These are phyloP conservation scores for Phrynocephalus vlangalii DNA, from an alignment of 2,797 vertebrate genomes.

Conservation along the genomic window DNA sequence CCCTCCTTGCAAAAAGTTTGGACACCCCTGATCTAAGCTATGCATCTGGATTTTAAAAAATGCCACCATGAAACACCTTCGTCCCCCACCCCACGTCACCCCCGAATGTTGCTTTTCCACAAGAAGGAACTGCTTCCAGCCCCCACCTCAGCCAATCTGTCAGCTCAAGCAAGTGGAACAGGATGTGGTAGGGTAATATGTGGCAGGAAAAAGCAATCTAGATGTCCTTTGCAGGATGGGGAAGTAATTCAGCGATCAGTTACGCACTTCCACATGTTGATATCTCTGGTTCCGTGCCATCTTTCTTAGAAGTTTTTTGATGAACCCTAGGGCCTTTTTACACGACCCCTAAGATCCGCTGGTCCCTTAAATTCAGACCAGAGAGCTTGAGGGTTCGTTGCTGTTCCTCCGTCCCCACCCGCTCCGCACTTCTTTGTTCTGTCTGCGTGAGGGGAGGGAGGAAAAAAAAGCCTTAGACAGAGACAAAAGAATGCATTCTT, in stretches of 20 bases:
- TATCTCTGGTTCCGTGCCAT: neutral
- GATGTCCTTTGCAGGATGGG: neutral
- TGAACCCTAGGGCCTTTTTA: too few species aligned
- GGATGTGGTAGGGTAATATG: fast-evolving
- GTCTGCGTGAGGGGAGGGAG: too few species aligned
- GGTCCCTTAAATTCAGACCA: too few species aligned
- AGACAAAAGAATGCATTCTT: too few species aligned
- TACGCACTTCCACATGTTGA: neutral
- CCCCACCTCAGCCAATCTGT: neutral
- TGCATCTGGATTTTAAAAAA: neutral
- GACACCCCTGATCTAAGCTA: neutral
- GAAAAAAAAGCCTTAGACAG: too few species aligned
- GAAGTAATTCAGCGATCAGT: fast-evolving
- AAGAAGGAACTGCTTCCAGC: neutral
- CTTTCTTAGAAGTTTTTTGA: neutral
- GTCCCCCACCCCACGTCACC: neutral
- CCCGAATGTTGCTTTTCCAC: neutral
- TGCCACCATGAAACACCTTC: neutral
- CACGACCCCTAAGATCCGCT: too few species aligned
- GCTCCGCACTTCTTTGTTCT: too few species aligned
- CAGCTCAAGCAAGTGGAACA: neutral
- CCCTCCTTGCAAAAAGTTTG: too few species aligned
- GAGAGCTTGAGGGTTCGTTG: too few species aligned
- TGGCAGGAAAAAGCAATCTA: neutral
- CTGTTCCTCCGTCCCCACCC: too few species aligned